Evolutionary conservation across 64 coral and sea anemone genomes (phyloP), one percentile per base, ranked within the genome.

Genomic region (Pocillopora damicornis): DNA sequence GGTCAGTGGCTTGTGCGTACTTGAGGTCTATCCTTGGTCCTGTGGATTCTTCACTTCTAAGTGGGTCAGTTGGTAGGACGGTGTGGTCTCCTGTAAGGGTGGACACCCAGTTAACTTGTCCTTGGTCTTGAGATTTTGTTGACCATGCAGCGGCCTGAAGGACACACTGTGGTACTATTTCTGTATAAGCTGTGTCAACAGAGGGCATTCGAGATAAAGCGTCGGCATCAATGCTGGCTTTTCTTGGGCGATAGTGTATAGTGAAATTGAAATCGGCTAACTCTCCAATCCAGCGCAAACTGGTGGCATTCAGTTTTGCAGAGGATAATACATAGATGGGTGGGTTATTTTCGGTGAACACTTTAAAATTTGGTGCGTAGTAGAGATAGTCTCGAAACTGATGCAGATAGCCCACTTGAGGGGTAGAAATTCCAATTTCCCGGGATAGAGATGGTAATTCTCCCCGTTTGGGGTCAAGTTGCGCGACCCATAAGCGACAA

Each of bases 331-430:
- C 75, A 26, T 88, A 88, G 1, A 74, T 88, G 60, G 77, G 73
- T 37, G 86, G 57, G 58, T 88, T 88, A 25, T 88, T 88, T 35
- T 88, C 73, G 35, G 86, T 88, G 35, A 64, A 88, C 60, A 88
- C 86, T 60, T 22, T 88, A 60, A 88, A 88, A 36, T 59, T 75
- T 61, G 71, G 74, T 22, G 73, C 26, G 35, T 88, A 75, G 17
- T 88, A 88, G 56, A 87, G 69, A 75, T 75, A 75, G 23, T 75
- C 85, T 30, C 57, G 20, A 17, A 87, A 75, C 51, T 75, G 45
- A 75, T 87, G 45, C 45, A 60, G 73, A 76, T 76, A 9, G 86
- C 86, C 86, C 72, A 87, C 56, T 87, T 87, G 5, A 87, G 72
- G 5, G 38, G 71, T 2, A 87, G 69, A 61, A 87, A 87, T 57